A percentile compares a stretch with the other conserved stretches of the same genome.
Conservation (phyloP, 53 echinoderm and acorn worm genomes). For the Antedon mediterranea region DNA sequence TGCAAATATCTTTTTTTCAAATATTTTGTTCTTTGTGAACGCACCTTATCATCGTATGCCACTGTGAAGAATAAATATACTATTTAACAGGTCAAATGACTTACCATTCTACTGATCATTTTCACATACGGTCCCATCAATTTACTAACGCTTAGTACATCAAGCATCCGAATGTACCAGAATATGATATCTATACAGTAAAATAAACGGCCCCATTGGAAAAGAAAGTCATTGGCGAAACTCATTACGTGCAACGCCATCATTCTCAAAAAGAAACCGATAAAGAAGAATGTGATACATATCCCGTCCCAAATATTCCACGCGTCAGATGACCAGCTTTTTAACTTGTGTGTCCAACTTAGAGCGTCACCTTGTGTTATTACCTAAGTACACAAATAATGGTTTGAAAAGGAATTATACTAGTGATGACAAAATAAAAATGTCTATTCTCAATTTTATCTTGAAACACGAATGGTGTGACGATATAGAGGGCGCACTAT, state of each 20-base stretch:
- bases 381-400: background rate
- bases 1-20: too few relatives aligned
- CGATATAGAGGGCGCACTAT: too few relatives aligned
- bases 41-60: too few relatives aligned
- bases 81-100: background rate
- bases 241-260: background rate
- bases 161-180: conserved; percentile 71
- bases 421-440: too few relatives aligned
- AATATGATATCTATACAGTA: conserved; percentile 60
- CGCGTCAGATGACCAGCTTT: conserved; percentile 73
- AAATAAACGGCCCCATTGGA: conserved; percentile 27
- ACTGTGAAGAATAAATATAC: background rate
- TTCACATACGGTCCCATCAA: conserved; percentile 80
- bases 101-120: conserved; percentile 78
- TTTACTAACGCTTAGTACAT: conserved; percentile 66
- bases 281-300: conserved; percentile 41
- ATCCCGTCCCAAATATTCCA: conserved; percentile 78
- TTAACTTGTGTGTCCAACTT: conserved; percentile 44
- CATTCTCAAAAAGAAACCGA: conserved; percentile 30
- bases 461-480: too few relatives aligned
- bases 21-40: too few relatives aligned
- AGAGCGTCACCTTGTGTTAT: conserved; percentile 2
- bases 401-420: too few relatives aligned
- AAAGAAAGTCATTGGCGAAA: background rate
- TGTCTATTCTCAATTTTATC: too few relatives aligned